phyloP scores from a whole-genome alignment of 2,113 vertebrate species.

The Notothenia rossii region DNA sequence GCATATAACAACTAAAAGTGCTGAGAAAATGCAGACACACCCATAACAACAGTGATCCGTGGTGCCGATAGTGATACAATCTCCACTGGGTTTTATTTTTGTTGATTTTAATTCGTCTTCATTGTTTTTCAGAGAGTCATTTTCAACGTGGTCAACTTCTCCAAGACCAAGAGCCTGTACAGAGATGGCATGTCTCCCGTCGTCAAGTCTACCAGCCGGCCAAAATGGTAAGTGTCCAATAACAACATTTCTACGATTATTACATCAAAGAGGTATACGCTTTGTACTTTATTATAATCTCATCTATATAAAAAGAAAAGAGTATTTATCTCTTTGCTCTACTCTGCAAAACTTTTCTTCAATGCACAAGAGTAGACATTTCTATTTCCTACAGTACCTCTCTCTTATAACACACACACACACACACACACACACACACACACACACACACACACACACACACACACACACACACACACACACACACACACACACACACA shows the following conservation, averaged over 20 bases:
- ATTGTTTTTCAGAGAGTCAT: slow-evolving; percentile 91
- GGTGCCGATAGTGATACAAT: neutral
- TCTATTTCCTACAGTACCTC: too few species aligned
- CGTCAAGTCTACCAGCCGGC: slow-evolving; percentile 96
- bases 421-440: too few species aligned
- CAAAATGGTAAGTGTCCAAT: slow-evolving; percentile 89
- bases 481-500: slow-evolving; percentile 27
- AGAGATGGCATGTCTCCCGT: slow-evolving; percentile 98
- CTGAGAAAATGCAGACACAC: neutral
- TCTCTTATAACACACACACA: too few species aligned
- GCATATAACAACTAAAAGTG: neutral
- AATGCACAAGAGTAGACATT: slow-evolving; percentile 18
- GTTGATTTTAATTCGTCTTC: slow-evolving; percentile 20
- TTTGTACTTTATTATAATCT: neutral
- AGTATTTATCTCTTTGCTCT: slow-evolving; percentile 22
- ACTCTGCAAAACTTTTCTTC: slow-evolving; percentile 57
- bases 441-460: slow-evolving; percentile 15
- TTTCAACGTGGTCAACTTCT: slow-evolving; percentile 99
- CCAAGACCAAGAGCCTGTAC: slow-evolving; percentile 99
- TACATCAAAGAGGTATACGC: neutral
- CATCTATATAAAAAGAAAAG: neutral
- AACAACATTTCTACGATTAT: neutral
- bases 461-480: slow-evolving; percentile 34
- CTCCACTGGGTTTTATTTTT: neutral
- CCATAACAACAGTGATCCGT: neutral